phyloP scores from a whole-genome alignment of 2,888 invertebrate genomes.

The Xylophagus ater region DNA sequence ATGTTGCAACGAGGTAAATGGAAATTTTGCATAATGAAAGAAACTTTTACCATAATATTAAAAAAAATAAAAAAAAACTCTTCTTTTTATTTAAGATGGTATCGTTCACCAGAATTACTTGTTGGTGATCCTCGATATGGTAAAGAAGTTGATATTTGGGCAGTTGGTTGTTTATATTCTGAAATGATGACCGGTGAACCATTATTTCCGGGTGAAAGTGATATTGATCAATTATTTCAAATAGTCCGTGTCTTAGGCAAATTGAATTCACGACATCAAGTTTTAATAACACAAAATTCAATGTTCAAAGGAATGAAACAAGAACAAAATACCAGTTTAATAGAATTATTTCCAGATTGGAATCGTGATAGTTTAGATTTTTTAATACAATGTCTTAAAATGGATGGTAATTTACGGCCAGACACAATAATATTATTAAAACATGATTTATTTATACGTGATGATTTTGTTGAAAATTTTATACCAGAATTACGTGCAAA shows the following conservation, averaged over 20 bases:
- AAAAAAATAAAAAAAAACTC: neutral
- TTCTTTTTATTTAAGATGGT: conserved; percentile 45
- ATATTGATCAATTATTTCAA: conserved; percentile 76
- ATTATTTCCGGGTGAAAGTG: conserved; percentile 79
- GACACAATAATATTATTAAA: conserved; percentile 51
- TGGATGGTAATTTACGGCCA: conserved; percentile 55
- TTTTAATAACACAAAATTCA: conserved; percentile 39
- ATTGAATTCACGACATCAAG: conserved; percentile 40
- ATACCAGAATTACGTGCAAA: conserved; percentile 52
- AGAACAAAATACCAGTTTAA: conserved; percentile 28
- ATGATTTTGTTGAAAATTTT: conserved; percentile 55
- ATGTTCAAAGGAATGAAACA: conserved; percentile 38
- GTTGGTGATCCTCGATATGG: conserved; percentile 67
- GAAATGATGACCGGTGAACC: conserved; percentile 83
- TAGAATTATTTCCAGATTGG: conserved; percentile 39
- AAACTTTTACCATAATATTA: neutral
- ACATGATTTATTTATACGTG: conserved; percentile 54
- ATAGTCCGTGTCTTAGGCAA: conserved; percentile 70
- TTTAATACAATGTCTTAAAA: conserved; percentile 42
- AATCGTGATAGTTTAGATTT: conserved; percentile 39
- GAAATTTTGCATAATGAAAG: neutral
- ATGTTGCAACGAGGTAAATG: conserved; percentile 67
- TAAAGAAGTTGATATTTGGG: conserved; percentile 77
- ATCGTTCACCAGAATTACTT: conserved; percentile 74
- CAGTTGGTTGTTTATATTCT: conserved; percentile 69